A percentile compares a stretch with the other conserved stretches of the same genome.
phyloP scores from a whole-genome alignment of 2,113 vertebrate genomes.

The Microtus pennsylvanicus region DNA sequence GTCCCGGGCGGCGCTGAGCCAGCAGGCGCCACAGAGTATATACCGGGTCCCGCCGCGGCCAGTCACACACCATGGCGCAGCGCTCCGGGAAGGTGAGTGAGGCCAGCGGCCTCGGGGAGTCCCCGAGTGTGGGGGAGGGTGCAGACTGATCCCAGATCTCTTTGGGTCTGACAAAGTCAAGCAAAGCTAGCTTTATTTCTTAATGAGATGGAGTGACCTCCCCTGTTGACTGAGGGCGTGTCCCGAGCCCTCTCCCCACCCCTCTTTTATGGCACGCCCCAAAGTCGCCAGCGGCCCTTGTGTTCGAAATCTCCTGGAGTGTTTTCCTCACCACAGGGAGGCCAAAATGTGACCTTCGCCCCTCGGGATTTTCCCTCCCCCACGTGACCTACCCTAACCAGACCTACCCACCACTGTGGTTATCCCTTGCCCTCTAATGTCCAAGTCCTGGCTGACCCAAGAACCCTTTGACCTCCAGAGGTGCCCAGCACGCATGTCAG shows the following conservation, averaged over 20 bases:
- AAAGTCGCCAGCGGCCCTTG: too few species aligned
- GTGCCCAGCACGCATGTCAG: not conserved
- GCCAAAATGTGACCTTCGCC: too few species aligned
- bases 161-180: too few species aligned
- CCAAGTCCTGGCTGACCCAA: not conserved
- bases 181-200: not conserved
- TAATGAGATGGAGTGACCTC: too few species aligned
- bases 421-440: too few species aligned
- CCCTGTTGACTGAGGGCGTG: not conserved
- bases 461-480: not conserved
- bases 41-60: conserved; percentile 69
- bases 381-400: too few species aligned
- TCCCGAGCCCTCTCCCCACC: rapidly evolving
- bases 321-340: not conserved
- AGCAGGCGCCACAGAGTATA: conserved; percentile 83
- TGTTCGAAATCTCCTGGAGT: not conserved
- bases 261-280: not conserved
- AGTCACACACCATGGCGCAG: conserved; percentile 90
- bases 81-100: conserved; percentile 95
- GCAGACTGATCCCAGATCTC: not conserved
- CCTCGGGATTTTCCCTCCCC: not conserved
- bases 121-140: not conserved
- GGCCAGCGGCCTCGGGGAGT: rapidly evolving
- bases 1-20: conserved; percentile 82
- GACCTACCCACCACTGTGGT: not conserved